These are phyloP conservation scores for Brachystomella parvula DNA, from an alignment of 1,140 invertebrate species.

Conservation along the genomic window DNA sequence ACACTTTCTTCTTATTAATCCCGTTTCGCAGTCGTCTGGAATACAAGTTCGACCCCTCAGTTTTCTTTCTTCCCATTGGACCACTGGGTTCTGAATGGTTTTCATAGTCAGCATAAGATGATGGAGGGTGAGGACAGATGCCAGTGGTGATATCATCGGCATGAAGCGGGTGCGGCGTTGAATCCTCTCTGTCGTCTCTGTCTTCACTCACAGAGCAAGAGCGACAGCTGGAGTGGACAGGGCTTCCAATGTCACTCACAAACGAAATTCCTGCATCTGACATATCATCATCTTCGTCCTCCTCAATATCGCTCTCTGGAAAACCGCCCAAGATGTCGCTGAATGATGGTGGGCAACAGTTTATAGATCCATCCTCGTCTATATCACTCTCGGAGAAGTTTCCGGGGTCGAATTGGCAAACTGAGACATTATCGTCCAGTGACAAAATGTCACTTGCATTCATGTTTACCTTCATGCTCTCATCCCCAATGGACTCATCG, in stretches of 20 bases:
- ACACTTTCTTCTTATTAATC: too few relatives aligned
- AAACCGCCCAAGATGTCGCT: background rate
- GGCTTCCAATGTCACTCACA: background rate
- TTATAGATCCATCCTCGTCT: background rate
- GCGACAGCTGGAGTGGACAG: slow-evolving; percentile 1
- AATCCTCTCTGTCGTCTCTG: background rate
- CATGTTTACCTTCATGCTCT: slow-evolving; percentile 1
- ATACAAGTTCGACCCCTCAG: too few relatives aligned
- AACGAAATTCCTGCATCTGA: background rate
- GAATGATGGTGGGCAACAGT: background rate
- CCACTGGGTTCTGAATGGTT: background rate
- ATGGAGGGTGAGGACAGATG: background rate
- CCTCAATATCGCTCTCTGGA: slow-evolving; percentile 2
- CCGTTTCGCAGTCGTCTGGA: too few relatives aligned
- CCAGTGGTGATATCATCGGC: background rate
- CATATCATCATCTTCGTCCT: background rate
- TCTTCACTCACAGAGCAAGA: slow-evolving; percentile 4
- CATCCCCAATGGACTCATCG: background rate
- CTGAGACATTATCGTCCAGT: background rate
- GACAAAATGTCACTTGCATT: background rate
- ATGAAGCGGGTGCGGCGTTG: background rate
- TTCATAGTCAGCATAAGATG: background rate
- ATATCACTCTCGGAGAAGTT: slow-evolving; percentile 5
- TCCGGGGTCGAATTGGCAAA: background rate
- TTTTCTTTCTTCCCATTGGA: too few relatives aligned